Evolutionary conservation across 2,888 invertebrate genomes (phyloP), one percentile per base, ranked within the genome.

Genomic region (Mythimna loreyi): DNA sequence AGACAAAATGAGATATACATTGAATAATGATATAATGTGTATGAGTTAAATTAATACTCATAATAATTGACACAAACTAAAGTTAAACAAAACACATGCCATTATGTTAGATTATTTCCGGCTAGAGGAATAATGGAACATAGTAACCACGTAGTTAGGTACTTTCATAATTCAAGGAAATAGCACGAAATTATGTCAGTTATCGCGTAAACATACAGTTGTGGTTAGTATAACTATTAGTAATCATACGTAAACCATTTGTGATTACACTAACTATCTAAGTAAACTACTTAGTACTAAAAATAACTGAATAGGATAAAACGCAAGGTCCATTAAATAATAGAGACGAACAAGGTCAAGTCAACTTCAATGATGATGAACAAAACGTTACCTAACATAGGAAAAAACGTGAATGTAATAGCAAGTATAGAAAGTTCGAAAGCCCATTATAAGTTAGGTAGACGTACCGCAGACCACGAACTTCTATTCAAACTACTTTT

Each of bases 71-170:
- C n/a, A 16, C 8, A n/a, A 11, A 55, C 28, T 50, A 11, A 19
- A 11, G 11, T 13, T 19, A 30, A 73, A 33, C 40, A 50, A 21
- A 71, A 65, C 25, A 49, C 13, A 49, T 36, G 58, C 9, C 7
- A 74, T 65, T 73, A 66, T 7, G n/a, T 36, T 74, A 23, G 36
- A 50, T 76, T 57, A 60, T 76, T 76, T 76, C 69, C 56, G 56
- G 21, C 33, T 25, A 47, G 25, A 23, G 11, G 30, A 28, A 19
- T 43, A 45, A 25, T 56, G 6, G 8, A 21, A 25, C 6, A 69
- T 55, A 21, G 8, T 45, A 19, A n/a, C 25, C 19, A 25, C 13
- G 19, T 52, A 19, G 8, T 25, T 21, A 25, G 16, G 6, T 36
- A 30, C 52, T 33, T 43, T 28, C n/a, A 56, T 60, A 60, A 61